A percentile compares a stretch with the other conserved stretches of the same genome.
These are phyloP conservation scores for Parnassius mnemosyne DNA, from an alignment of 2,888 invertebrate genomes.

Conservation along the genomic window DNA sequence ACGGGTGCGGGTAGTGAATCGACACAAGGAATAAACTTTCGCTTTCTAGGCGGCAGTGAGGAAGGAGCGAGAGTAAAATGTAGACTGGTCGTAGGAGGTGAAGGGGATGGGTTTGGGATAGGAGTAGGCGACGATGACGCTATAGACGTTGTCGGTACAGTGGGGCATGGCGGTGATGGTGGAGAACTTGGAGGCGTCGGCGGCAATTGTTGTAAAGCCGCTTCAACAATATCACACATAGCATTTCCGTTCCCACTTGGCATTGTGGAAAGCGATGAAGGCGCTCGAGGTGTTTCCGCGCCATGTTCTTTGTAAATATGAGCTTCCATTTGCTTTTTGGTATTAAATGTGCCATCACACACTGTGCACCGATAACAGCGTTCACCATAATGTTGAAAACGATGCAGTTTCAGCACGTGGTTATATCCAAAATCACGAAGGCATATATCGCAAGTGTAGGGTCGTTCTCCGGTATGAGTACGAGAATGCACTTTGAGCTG, in stretches of 20 bases:
- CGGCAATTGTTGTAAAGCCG: slow-evolving; percentile 74
- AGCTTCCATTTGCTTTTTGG: slow-evolving; percentile 94
- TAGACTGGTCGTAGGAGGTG: slow-evolving; percentile 62
- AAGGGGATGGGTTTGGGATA: slow-evolving; percentile 59
- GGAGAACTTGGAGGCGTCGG: slow-evolving; percentile 81
- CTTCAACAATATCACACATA: slow-evolving; percentile 71
- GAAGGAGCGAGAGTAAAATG: slow-evolving; percentile 60
- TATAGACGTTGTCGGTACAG: slow-evolving; percentile 48
- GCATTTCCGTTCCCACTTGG: slow-evolving; percentile 55
- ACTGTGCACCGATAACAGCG: slow-evolving; percentile 96
- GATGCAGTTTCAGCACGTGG: slow-evolving; percentile 93
- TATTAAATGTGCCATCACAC: slow-evolving; percentile 94
- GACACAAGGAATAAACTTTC: slow-evolving; percentile 88
- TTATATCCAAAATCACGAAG: slow-evolving; percentile 95
- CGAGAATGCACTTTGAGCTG: slow-evolving; percentile 95
- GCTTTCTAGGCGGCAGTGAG: slow-evolving; percentile 88
- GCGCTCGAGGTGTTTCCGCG: slow-evolving; percentile 72
- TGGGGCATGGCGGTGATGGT: slow-evolving; percentile 69
- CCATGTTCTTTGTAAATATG: slow-evolving; percentile 84
- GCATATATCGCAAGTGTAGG: slow-evolving; percentile 94
- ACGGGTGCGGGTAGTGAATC: slow-evolving; percentile 60
- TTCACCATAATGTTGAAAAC: slow-evolving; percentile 94
- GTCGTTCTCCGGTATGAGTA: slow-evolving; percentile 94
- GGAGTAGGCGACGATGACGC: slow-evolving; percentile 41
- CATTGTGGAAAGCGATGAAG: slow-evolving; percentile 52